Evolutionary conservation across 2,113 vertebrate genomes (phyloP).

Genomic region (Strigops habroptila): DNA sequence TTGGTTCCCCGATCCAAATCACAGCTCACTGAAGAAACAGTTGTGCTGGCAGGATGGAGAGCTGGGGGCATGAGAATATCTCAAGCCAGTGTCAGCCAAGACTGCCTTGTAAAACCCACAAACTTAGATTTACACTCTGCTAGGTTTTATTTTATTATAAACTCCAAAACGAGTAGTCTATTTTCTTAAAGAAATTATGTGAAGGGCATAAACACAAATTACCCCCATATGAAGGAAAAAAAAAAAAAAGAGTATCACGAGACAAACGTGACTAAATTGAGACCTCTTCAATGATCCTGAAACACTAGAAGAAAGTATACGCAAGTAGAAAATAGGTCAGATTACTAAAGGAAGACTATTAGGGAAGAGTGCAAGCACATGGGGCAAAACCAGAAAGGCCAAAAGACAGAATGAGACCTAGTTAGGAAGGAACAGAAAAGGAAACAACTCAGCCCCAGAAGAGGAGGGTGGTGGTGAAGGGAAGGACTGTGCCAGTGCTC

Average conservation of each 20-base stretch:
- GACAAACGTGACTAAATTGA: constrained; percentile 5
- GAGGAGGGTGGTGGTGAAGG: accelerated
- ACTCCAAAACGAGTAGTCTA: background rate
- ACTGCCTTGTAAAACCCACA: background rate
- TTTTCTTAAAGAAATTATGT: background rate
- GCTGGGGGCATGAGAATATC: background rate
- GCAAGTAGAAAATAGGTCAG: constrained; percentile 37
- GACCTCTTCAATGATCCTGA: constrained; percentile 7
- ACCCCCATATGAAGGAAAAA: background rate
- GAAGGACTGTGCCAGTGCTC: background rate
- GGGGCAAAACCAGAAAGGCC: constrained; percentile 22
- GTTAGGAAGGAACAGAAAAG: background rate
- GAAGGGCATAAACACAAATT: background rate
- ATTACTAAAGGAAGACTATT: constrained; percentile 28
- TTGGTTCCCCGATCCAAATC: constrained; percentile 50
- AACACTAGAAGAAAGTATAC: constrained; percentile 35
- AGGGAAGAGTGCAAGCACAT: background rate
- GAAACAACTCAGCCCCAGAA: background rate
- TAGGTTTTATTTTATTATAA: background rate
- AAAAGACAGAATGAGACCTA: background rate
- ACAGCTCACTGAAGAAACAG: constrained; percentile 36
- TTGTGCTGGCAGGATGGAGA: background rate
- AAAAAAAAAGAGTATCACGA: background rate
- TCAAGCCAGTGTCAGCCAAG: background rate
- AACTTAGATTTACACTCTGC: background rate